Base-by-base conservation (phyloP, 2,113 vertebrate species). In the Heterocephalus glaber region DNA sequence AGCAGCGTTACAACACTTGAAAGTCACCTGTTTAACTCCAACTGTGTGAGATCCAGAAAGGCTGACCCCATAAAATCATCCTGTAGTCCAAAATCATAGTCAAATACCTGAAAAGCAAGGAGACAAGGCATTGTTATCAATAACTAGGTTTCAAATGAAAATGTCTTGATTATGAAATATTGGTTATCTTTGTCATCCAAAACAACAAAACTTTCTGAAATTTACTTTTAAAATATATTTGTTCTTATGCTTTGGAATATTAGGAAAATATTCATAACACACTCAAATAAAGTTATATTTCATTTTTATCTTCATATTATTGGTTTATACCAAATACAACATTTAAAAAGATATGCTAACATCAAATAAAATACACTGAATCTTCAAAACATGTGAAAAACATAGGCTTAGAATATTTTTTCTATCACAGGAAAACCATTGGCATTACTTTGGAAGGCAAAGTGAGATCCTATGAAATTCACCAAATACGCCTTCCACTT, bases 51-150 rank as follows among this genome's bases (percentile, higher is more conserved):
- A 96, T 99, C 98, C 92, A 99, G 98, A 97, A 99, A 99, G 0
- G 99, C 99, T 0, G 99, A 99, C 24, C 99, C 99, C 99, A 99
- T 99, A 79, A 99, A 99, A 97, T 99, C 99, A 99, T 99, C 99
- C 90, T 99, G 99, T 94, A 99, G 98, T 85, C 99, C 99, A 98
- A 99, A 99, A 98, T 99, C 99, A 98, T 99, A 99, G 97, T 99
- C 99, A 98, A 99, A 99, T 81, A 99, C 99, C 99, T 99, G 97
- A 52, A 60, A 94, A 17, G 7, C 5, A 52, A 98, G 82, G 60
- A 97, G 19, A 92, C 0, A 88, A 95, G 63, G 7, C 26, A 56
- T 41, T 82, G 76, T 96, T 61, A 82, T 38, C 87, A 92, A 33
- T 22, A 83, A 85, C 82, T 96, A 82, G 70, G 0, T 7, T 83